A percentile compares a stretch with the other conserved stretches of the same genome.
phyloP scores from a whole-genome alignment of 2,113 vertebrate genomes.

The Myrmecobius fasciatus region DNA sequence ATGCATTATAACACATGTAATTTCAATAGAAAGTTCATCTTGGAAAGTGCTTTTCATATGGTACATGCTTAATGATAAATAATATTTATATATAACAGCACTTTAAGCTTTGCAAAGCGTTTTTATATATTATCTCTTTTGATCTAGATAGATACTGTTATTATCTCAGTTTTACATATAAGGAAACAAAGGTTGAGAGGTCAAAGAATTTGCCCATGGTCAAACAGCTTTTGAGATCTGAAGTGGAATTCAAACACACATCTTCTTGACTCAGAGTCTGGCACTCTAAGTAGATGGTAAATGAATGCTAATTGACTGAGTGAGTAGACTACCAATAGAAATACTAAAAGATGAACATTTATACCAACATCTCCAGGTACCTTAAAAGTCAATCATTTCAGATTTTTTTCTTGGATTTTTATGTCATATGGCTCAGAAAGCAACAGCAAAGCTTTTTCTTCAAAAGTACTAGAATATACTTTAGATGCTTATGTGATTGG shows the following conservation, averaged over 20 bases:
- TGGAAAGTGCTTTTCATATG: not conserved
- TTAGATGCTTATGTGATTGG: not conserved
- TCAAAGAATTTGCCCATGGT: not conserved
- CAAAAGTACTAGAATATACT: conserved; percentile 32
- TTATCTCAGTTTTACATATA: not conserved
- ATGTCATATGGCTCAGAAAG: conserved; percentile 11
- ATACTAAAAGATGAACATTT: conserved; percentile 39
- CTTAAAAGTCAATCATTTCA: not conserved
- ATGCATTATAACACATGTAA: not conserved
- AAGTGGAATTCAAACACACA: not conserved
- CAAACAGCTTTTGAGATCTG: not conserved
- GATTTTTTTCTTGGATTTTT: not conserved
- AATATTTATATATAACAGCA: not conserved
- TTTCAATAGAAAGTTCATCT: not conserved
- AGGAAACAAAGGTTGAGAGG: not conserved
- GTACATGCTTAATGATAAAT: not conserved
- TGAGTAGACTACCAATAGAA: not conserved
- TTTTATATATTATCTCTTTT: not conserved
- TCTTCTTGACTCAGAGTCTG: not conserved
- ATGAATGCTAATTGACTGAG: not conserved
- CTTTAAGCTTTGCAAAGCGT: not conserved
- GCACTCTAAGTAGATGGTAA: not conserved
- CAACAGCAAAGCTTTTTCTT: conserved; percentile 46
- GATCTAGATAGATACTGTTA: not conserved
- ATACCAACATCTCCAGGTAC: not conserved